phyloP scores from a whole-genome alignment of 2,797 vertebrate genomes.

The Anisognathus igniventris region DNA sequence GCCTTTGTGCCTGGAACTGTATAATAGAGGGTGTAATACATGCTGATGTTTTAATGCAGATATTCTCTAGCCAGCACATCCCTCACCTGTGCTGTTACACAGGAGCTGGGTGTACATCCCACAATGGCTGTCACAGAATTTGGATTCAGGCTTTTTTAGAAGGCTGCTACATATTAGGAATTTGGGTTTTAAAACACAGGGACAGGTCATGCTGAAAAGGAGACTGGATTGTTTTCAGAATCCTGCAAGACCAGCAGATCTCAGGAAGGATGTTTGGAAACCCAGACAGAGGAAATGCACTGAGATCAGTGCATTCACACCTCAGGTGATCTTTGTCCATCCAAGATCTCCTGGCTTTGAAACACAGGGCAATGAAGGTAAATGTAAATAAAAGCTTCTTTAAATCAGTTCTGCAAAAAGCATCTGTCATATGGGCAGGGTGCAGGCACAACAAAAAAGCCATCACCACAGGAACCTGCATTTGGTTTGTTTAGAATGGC shows the following conservation, averaged over 20 bases:
- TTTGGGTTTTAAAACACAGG: neutral
- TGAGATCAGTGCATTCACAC: neutral
- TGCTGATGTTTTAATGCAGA: neutral
- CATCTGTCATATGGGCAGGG: neutral
- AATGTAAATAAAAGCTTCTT: neutral
- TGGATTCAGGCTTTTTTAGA: neutral
- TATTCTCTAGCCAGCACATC: neutral
- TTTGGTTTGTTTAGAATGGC: neutral
- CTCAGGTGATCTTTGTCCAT: neutral
- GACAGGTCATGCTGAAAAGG: neutral
- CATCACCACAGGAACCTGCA: neutral
- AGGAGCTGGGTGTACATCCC: neutral
- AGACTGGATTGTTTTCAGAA: neutral
- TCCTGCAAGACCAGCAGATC: neutral
- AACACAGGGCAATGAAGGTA: neutral
- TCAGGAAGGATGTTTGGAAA: neutral
- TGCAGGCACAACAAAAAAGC: neutral
- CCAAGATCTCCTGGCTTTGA: neutral
- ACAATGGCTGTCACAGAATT: neutral
- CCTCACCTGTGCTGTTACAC: neutral
- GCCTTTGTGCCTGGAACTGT: neutral
- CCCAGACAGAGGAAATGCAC: neutral
- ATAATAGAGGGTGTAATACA: rapidly evolving
- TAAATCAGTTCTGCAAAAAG: constrained; percentile 4
- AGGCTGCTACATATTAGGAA: neutral